Evolutionary conservation across 2,113 vertebrate species (phyloP).

Genomic region (Peromyscus californicus): DNA sequence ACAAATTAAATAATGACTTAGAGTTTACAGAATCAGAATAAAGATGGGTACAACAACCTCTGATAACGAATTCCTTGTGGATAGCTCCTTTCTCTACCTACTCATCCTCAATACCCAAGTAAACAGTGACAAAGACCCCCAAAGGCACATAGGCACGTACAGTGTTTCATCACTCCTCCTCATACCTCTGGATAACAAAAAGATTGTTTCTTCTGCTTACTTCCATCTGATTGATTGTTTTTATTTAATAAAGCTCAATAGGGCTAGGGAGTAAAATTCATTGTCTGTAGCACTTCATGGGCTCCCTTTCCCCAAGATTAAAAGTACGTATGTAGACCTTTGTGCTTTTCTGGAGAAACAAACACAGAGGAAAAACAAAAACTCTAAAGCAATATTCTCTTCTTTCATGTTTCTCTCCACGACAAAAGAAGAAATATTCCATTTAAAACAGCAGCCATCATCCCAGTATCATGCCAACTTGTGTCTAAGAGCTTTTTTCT

Average conservation of each 20-base stretch:
- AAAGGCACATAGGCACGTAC: background rate
- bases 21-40: background rate
- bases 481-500: background rate
- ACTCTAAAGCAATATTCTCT: constrained; percentile 17
- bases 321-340: background rate
- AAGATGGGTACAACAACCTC: background rate
- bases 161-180: background rate
- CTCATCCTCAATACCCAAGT: background rate
- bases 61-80: constrained; percentile 23
- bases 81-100: background rate
- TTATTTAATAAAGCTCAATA: constrained; percentile 1
- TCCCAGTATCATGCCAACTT: background rate
- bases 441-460: background rate
- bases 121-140: background rate
- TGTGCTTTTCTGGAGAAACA: constrained; percentile 1
- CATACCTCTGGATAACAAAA: background rate
- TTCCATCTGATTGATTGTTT: background rate
- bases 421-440: constrained; percentile 32
- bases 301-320: background rate
- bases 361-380: background rate
- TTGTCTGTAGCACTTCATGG: background rate
- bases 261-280: background rate
- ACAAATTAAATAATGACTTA: constrained; percentile 7
- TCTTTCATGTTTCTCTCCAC: background rate
- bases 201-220: background rate